These are phyloP conservation scores for Terrapene triunguis DNA, from an alignment of 2,113 vertebrate species.

Conservation along the genomic window DNA sequence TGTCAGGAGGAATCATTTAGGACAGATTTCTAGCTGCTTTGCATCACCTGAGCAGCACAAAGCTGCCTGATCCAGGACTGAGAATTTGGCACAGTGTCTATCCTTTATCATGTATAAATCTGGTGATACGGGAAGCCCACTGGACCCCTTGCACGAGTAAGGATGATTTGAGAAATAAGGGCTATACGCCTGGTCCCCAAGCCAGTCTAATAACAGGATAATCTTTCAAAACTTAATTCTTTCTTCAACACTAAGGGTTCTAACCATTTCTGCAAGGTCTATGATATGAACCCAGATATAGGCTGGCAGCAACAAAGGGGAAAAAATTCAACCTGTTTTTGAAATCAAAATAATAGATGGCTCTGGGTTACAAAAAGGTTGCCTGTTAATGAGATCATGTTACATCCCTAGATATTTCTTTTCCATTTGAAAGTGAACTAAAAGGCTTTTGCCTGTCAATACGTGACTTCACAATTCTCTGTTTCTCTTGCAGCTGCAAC, in stretches of 20 bases:
- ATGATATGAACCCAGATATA: neutral
- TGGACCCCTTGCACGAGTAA: neutral
- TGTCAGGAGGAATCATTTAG: neutral
- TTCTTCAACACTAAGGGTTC: neutral
- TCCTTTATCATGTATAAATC: neutral
- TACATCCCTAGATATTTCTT: neutral
- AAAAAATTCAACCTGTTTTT: neutral
- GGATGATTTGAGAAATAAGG: neutral
- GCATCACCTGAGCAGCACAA: neutral
- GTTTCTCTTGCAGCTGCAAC: neutral
- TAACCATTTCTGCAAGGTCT: neutral
- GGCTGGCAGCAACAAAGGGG: neutral
- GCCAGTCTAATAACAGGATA: neutral
- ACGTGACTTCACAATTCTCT: neutral
- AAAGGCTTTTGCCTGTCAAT: neutral
- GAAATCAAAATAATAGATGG: neutral
- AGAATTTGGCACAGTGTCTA: neutral
- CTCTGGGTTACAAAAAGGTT: neutral
- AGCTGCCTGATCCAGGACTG: accelerated
- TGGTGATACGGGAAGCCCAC: neutral
- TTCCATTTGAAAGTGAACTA: neutral
- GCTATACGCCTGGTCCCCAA: neutral
- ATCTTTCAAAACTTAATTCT: neutral
- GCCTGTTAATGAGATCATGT: neutral
- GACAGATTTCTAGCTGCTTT: neutral